Evolutionary conservation across 2,888 invertebrate genomes (phyloP).

Genomic region (Trichopoda pennipes): DNA sequence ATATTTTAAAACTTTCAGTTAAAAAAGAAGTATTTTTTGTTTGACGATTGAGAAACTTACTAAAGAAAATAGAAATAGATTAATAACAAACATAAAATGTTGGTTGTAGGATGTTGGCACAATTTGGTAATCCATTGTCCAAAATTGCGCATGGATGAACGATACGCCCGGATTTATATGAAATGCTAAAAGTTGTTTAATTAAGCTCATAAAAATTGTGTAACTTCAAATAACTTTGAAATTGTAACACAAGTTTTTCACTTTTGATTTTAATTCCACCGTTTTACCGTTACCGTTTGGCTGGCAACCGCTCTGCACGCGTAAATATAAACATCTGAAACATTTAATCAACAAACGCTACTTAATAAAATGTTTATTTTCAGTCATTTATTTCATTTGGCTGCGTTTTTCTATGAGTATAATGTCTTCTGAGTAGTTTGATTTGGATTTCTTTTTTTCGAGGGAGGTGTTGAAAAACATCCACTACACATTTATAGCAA

Average conservation of each 20-base stretch:
- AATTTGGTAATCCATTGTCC: conserved; percentile 71
- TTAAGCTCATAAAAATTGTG: conserved; percentile 12
- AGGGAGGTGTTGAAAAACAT: conserved; percentile 43
- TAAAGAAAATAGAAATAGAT: conserved; percentile 51
- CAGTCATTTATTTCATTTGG: conserved; percentile 36
- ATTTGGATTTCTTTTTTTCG: conserved; percentile 21
- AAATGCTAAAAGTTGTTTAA: not conserved
- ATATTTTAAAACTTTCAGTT: no score
- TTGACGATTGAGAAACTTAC: conserved; percentile 53
- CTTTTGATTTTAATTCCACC: conserved; percentile 1
- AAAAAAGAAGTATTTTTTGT: not conserved
- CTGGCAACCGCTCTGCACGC: conserved; percentile 71
- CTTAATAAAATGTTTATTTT: conserved; percentile 72
- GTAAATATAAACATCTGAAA: conserved; percentile 74
- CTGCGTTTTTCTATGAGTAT: not conserved
- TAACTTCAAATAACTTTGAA: conserved; percentile 12
- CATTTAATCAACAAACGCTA: conserved; percentile 70
- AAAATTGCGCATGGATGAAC: conserved; percentile 68
- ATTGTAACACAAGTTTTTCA: conserved; percentile 5
- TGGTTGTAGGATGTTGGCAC: conserved; percentile 52
- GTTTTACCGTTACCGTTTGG: conserved; percentile 14
- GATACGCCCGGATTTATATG: conserved; percentile 2
- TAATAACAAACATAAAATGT: conserved; percentile 56
- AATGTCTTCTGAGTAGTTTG: conserved; percentile 17
- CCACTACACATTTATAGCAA: not conserved